Evolutionary conservation across 2,797 vertebrate species (phyloP).

Genomic region (Chiloscyllium punctatum): DNA sequence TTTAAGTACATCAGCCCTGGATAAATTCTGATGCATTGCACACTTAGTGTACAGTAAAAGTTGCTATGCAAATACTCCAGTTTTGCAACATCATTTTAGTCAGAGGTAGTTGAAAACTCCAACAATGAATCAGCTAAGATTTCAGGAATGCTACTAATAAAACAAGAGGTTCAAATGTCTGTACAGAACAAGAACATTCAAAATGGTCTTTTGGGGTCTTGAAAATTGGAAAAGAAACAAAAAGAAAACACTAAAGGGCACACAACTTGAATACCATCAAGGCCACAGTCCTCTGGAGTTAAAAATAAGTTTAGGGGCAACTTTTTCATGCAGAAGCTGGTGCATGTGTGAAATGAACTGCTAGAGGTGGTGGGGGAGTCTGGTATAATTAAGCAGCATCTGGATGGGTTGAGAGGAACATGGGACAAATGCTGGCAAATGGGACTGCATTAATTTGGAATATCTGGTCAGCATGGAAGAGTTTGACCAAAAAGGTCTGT

Average conservation of each 20-base stretch:
- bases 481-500: no score
- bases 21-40: neutral
- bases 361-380: no score
- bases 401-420: no score
- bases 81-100: neutral
- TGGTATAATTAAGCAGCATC: no score
- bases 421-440: no score
- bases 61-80: neutral
- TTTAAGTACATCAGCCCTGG: neutral
- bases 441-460: no score
- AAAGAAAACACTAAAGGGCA: neutral
- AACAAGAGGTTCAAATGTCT: neutral
- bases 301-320: neutral
- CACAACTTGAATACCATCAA: neutral
- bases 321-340: no score
- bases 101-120: neutral
- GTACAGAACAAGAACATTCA: neutral
- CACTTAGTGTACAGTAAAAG: neutral
- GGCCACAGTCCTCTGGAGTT: neutral
- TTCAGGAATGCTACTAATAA: neutral
- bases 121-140: no score
- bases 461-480: no score
- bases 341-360: no score
- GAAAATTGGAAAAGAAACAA: neutral
- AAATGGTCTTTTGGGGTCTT: neutral